phyloP scores from a whole-genome alignment of 2,113 vertebrate species.

The Sula dactylatra region DNA sequence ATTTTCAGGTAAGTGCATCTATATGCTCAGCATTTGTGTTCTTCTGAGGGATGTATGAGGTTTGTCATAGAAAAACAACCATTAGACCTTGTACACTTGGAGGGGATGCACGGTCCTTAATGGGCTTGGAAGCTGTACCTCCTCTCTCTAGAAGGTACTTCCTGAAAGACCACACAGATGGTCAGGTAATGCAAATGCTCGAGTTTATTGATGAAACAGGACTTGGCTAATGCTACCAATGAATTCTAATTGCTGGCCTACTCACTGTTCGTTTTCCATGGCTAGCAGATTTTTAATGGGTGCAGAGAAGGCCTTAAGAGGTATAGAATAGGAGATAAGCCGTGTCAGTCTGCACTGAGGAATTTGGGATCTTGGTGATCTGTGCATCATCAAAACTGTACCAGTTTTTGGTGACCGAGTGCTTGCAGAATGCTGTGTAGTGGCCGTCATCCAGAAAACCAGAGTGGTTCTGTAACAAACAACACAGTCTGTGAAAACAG shows the following conservation, averaged over 20 bases:
- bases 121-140: not conserved
- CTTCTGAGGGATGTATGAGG: not conserved
- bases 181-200: not conserved
- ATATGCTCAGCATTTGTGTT: not conserved
- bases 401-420: conserved; percentile 73
- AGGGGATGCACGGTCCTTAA: rapidly evolving
- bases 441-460: conserved; percentile 87
- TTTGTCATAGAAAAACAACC: not conserved
- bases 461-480: conserved; percentile 78
- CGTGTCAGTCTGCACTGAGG: conserved; percentile 74
- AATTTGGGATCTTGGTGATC: conserved; percentile 72
- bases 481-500: not conserved
- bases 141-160: not conserved
- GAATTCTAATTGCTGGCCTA: not conserved
- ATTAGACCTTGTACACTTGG: rapidly evolving
- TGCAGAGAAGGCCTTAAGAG: conserved; percentile 64
- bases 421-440: conserved; percentile 85
- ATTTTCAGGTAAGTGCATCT: not conserved
- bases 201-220: conserved; percentile 50
- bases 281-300: conserved; percentile 5
- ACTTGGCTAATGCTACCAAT: not conserved
- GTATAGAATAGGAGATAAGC: conserved; percentile 86
- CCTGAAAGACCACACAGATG: not conserved
- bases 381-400: conserved; percentile 80
- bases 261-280: not conserved